These are phyloP conservation scores for Idris sp. DNA, from an alignment of 1,140 invertebrate genomes.

Conservation along the genomic window DNA sequence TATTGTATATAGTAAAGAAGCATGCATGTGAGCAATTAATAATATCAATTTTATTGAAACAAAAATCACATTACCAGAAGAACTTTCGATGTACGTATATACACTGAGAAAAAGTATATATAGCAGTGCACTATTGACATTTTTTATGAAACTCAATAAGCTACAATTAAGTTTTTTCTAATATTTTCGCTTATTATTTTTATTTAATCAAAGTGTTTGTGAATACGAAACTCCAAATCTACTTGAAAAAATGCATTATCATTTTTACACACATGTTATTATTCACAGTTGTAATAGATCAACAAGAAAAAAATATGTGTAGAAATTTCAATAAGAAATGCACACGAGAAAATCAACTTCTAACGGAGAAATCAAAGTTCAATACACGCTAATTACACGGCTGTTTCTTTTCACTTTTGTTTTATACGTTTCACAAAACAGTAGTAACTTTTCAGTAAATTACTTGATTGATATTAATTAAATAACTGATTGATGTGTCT, in stretches of 20 bases:
- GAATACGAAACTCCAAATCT: too few relatives aligned
- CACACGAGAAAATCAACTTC: constrained; percentile 45
- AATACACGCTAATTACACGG: constrained; percentile 43
- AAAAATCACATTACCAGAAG: too few relatives aligned
- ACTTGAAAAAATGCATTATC: neutral
- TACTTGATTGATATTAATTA: constrained; percentile 34
- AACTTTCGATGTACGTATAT: too few relatives aligned
- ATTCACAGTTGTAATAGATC: constrained; percentile 4
- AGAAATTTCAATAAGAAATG: constrained; percentile 37
- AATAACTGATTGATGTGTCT: constrained; percentile 3
- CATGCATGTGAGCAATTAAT: too few relatives aligned
- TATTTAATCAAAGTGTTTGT: too few relatives aligned
- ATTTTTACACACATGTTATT: constrained; percentile 1
- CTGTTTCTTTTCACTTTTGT: constrained; percentile 45
- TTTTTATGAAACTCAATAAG: too few relatives aligned
- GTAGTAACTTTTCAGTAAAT: constrained; percentile 28
- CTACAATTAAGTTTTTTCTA: too few relatives aligned
- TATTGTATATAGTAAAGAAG: too few relatives aligned
- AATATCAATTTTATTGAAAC: too few relatives aligned
- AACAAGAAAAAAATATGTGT: constrained; percentile 3
- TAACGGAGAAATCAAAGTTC: constrained; percentile 59
- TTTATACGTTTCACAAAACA: constrained; percentile 32
- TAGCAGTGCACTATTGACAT: too few relatives aligned
- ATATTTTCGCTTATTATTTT: too few relatives aligned
- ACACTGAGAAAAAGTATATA: too few relatives aligned